phyloP scores from a whole-genome alignment of 37 sponge, comb jelly and placozoan species.

The Spongia lamella region DNA sequence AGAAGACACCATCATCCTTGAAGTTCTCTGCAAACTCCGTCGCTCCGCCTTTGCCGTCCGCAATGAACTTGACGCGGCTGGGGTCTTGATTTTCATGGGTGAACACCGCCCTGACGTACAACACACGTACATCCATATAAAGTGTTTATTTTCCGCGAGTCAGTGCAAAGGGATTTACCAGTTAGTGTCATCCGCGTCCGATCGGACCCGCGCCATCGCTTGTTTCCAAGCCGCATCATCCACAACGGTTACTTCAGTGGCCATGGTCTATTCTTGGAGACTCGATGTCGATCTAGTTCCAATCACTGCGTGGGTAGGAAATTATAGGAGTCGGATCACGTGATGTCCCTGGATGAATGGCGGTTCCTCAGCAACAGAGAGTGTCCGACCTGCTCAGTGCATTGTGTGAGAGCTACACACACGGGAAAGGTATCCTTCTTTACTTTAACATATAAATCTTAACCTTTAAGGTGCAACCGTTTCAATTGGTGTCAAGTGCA shows the following conservation, averaged over 20 bases:
- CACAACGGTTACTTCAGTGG: slow-evolving; percentile 55
- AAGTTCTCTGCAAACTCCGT: slow-evolving; percentile 58
- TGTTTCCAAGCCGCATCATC: slow-evolving; percentile 47
- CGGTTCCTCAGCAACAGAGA: too few species aligned
- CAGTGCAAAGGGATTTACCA: slow-evolving; percentile 52
- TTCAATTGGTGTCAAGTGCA: too few species aligned
- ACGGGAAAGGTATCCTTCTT: too few species aligned
- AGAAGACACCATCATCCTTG: slow-evolving; percentile 58
- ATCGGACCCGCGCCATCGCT: slow-evolving; percentile 65
- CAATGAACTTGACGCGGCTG: slow-evolving; percentile 32
- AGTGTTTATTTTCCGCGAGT: not conserved
- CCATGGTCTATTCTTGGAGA: slow-evolving; percentile 38
- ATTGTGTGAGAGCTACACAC: too few species aligned
- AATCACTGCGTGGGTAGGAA: too few species aligned
- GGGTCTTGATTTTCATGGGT: slow-evolving; percentile 76
- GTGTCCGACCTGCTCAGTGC: too few species aligned
- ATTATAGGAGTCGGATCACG: too few species aligned
- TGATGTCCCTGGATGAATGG: too few species aligned
- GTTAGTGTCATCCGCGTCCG: slow-evolving; percentile 55
- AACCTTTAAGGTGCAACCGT: too few species aligned
- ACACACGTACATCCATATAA: not conserved
- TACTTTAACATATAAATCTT: too few species aligned
- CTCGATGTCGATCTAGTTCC: too few species aligned
- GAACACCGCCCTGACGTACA: slow-evolving; percentile 63
- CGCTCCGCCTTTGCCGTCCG: slow-evolving; percentile 59